Base-by-base conservation (phyloP, 2,113 vertebrate genomes). In the Rhineura floridana region DNA sequence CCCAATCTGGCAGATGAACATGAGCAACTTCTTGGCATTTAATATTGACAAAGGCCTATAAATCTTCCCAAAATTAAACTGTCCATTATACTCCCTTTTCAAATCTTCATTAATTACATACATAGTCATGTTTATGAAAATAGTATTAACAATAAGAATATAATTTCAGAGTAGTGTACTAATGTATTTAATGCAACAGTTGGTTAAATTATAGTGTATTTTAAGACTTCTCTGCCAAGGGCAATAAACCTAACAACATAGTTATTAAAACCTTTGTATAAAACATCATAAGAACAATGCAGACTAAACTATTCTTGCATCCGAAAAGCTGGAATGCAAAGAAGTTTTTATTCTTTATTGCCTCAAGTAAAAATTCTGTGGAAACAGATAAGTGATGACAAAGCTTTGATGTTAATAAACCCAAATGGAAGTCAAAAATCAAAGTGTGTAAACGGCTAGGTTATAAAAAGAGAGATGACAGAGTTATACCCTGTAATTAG, bases 371-470 rank as follows among this genome's bases (percentile, higher is more conserved):
- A 96, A 96, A 95, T 92, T 96, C 91, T 96, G 90, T 92, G 91
- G 95, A 94, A 96, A 96, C 92, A 96, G 95, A 90, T 96, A 96
- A 96, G 94, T 95, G 95, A 96, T 97, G 96, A 96, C 95, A 96
- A 96, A 96, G 95, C 96, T 98, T 97, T 97, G 97, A 97, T 97
- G 96, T 97, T 97, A 96, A 96, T 97, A 97, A 97, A 96, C 92
- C 96, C 94, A 97, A 96, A 96, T 97, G 96, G 96, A 97, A 97
- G 96, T 97, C 62, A 95, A 94, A 96, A 97, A 97, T 97, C 97
- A 97, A 97, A 97, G 96, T 96, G 95, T 96, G 92, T 96, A 96
- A 97, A 96, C 75, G 91, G 92, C 94, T 94, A 89, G 93, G 95
- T 97, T 96, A 96, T 96, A 95, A 95, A 97, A 96, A 95, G 95